Percentiles rank a stretch among this genome's conserved stretches.
Evolutionary conservation across 2,113 vertebrate species (phyloP).

Genomic region (Crypturellus undulatus): DNA sequence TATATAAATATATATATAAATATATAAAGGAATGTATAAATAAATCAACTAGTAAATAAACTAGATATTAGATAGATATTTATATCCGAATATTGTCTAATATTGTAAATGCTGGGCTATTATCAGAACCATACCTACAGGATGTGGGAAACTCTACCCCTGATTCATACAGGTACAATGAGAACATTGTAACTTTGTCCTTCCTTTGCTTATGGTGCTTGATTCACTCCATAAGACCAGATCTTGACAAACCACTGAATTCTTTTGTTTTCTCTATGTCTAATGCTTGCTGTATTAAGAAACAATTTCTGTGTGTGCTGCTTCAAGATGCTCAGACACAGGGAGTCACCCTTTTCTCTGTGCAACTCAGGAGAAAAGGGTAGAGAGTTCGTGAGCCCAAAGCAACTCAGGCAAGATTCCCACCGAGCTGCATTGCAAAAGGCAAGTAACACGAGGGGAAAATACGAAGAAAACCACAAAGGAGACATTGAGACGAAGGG

Average conservation of each 20-base stretch:
- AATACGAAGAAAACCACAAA: not conserved
- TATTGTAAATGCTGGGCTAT: not conserved
- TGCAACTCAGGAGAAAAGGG: not conserved
- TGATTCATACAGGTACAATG: not conserved
- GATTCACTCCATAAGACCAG: not conserved
- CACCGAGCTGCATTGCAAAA: not conserved
- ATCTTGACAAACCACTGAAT: not conserved
- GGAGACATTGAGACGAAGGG: not conserved
- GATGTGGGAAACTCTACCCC: not conserved
- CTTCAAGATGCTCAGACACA: not conserved
- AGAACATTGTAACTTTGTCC: accelerated
- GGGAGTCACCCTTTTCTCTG: not conserved
- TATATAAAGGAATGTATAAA: too few relatives aligned
- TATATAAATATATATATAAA: too few relatives aligned
- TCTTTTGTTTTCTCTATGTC: not conserved
- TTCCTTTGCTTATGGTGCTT: not conserved
- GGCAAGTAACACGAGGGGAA: not conserved
- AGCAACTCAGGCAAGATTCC: not conserved
- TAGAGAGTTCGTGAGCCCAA: not conserved
- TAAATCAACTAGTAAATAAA: too few relatives aligned
- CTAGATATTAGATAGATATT: not conserved
- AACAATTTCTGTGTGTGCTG: not conserved
- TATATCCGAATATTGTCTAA: not conserved
- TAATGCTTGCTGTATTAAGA: not conserved
- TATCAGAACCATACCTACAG: not conserved